Base-by-base conservation (phyloP, 1,140 invertebrate genomes). In the Samia ricini region DNA sequence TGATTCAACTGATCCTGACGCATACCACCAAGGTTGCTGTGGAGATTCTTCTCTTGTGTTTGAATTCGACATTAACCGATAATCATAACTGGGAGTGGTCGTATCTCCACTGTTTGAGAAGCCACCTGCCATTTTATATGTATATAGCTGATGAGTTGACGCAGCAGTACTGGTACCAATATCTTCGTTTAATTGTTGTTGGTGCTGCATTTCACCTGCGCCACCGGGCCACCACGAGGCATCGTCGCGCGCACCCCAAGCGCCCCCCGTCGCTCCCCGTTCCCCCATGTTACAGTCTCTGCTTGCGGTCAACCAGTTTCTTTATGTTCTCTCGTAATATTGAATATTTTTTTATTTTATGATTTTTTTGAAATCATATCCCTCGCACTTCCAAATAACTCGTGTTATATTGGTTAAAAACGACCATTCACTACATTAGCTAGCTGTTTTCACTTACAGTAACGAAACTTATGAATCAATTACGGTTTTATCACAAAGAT, bases 61-160 rank as follows among this genome's bases (percentile, higher is more conserved):
- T n/a, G 84, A 72, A 66, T 76, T 76, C 56, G 80, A 76, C 75
- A 90, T 86, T 63, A 90, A 68, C 66, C 88, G 85, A 71, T 88
- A 90, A 70, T 88, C 85, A 65, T 85, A 90, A 72, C 74, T 82
- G 12, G 79, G 66, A 33, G 81, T 80, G 7, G 84, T 70, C 49
- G 71, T 86, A 61, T 87, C 82, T 91, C 91, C 77, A 93, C 93
- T 86, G 81, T 94, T 95, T 69, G 95, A 94, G 91, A 95, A 95
- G 79, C 94, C 94, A 79, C 94, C 94, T 80, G 95, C 94, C 95
- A 96, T 95, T 92, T 96, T 96, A 90, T 96, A 96, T 64, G 94
- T 94, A 81, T 95, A 95, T 66, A 96, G 91, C 83, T 96, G 95
- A 80, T 95, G 95, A 56, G 93, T 93, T 15, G 91, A 86, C 54